A percentile compares a stretch with the other conserved stretches of the same genome.
Conservation (phyloP, 2,797 vertebrate species). For the Gephyroberyx darwinii region DNA sequence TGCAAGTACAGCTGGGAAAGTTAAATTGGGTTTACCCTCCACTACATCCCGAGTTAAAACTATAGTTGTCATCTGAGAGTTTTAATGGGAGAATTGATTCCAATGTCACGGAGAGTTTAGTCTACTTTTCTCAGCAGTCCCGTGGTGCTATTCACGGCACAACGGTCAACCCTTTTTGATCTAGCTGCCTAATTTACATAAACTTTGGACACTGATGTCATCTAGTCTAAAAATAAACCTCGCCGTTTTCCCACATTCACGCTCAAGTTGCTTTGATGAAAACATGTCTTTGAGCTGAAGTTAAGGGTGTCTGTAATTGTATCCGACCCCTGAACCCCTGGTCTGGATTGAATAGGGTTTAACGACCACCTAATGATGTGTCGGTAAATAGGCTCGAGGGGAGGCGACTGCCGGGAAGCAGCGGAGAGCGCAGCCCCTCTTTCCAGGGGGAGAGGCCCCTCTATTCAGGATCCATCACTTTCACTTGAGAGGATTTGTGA, state of each 20-base stretch:
- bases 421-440: constrained; percentile 33
- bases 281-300: constrained; percentile 27
- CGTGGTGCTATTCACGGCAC: too few relatives aligned
- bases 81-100: too few relatives aligned
- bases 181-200: constrained; percentile 26
- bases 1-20: too few relatives aligned
- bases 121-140: too few relatives aligned
- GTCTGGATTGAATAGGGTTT: constrained; percentile 53
- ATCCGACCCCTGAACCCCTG: constrained; percentile 50
- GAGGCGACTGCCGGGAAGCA: constrained; percentile 78
- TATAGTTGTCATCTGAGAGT: too few relatives aligned
- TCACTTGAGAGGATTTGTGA: constrained; percentile 56
- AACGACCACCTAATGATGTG: constrained; percentile 60
- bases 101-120: too few relatives aligned
- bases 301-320: constrained; percentile 34
- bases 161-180: too few relatives aligned
- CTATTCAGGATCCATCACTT: constrained; percentile 46
- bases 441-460: constrained; percentile 26
- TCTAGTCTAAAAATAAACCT: constrained; percentile 60
- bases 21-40: too few relatives aligned
- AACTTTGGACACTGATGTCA: constrained; percentile 47
- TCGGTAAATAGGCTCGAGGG: constrained; percentile 67
- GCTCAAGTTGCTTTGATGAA: constrained; percentile 47
- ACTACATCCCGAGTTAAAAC: too few relatives aligned
- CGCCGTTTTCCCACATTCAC: constrained; percentile 32